A percentile compares a stretch with the other conserved stretches of the same genome.
Evolutionary conservation across 64 coral and sea anemone genomes (phyloP).

Genomic region (Platygyra sinensis): DNA sequence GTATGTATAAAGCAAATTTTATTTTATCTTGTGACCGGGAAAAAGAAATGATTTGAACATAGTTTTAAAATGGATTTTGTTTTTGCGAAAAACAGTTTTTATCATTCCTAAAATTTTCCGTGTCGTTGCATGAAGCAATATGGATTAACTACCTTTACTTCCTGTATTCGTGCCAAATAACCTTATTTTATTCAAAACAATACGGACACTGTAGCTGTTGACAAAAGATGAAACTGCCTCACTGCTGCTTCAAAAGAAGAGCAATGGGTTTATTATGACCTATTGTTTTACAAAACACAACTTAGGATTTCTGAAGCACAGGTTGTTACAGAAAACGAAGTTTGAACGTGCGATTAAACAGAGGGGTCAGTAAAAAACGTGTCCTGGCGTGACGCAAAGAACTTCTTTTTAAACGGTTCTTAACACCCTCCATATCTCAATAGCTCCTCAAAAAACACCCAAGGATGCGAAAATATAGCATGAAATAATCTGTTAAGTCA

Average conservation of each 20-base stretch:
- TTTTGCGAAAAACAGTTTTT: too few relatives aligned
- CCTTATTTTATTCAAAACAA: neutral
- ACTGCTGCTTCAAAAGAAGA: neutral
- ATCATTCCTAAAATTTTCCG: neutral
- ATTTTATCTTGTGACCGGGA: too few relatives aligned
- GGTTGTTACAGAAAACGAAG: neutral
- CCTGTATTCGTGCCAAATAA: neutral
- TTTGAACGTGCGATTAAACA: neutral
- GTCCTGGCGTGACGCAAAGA: neutral
- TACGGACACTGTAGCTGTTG: neutral
- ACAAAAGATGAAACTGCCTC: neutral
- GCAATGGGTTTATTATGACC: neutral
- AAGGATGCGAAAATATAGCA: neutral
- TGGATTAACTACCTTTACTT: neutral
- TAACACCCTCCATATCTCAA: neutral
- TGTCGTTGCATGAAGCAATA: neutral
- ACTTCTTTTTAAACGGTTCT: neutral
- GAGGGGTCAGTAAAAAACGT: neutral
- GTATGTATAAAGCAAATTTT: too few relatives aligned
- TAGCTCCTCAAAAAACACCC: neutral
- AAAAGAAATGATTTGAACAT: too few relatives aligned
- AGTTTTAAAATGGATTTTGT: too few relatives aligned
- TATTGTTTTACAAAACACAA: neutral
- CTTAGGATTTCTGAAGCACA: neutral
- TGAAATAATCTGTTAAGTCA: neutral